phyloP scores from a whole-genome alignment of 2,113 vertebrate genomes.

The Mobula hypostoma region DNA sequence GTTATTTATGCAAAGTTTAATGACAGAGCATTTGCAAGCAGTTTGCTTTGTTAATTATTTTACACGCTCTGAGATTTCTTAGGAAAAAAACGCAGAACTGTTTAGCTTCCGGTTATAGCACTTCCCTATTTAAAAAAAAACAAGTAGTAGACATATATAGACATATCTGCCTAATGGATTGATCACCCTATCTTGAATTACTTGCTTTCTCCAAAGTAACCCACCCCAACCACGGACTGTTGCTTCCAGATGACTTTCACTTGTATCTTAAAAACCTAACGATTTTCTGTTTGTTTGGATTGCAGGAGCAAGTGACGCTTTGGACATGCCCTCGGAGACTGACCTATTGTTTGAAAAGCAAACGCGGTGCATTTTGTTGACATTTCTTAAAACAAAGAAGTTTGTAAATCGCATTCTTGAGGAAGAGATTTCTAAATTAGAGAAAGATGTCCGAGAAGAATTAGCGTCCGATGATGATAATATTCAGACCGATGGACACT shows the following conservation, averaged over 20 bases:
- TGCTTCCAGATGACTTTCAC: neutral
- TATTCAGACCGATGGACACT: conserved; percentile 31
- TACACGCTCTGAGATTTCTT: neutral
- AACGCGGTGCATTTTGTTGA: neutral
- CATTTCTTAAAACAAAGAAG: neutral
- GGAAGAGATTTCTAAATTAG: conserved; percentile 6
- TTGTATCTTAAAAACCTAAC: neutral
- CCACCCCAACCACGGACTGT: neutral
- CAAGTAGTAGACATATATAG: neutral
- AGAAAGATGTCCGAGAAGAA: neutral
- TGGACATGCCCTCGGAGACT: neutral
- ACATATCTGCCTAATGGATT: too few species aligned
- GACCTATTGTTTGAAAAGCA: neutral
- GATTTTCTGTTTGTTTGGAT: neutral
- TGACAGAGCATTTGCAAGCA: neutral
- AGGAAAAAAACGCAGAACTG: neutral
- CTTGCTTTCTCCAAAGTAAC: neutral
- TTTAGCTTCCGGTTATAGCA: neutral
- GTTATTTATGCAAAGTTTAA: neutral
- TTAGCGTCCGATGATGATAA: neutral
- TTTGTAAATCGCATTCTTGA: neutral
- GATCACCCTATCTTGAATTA: neutral
- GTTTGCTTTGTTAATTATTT: neutral
- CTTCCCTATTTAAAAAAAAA: neutral
- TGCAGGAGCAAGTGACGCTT: neutral